phyloP scores from a whole-genome alignment of 2,888 invertebrate species.

The Lissonota sp. region DNA sequence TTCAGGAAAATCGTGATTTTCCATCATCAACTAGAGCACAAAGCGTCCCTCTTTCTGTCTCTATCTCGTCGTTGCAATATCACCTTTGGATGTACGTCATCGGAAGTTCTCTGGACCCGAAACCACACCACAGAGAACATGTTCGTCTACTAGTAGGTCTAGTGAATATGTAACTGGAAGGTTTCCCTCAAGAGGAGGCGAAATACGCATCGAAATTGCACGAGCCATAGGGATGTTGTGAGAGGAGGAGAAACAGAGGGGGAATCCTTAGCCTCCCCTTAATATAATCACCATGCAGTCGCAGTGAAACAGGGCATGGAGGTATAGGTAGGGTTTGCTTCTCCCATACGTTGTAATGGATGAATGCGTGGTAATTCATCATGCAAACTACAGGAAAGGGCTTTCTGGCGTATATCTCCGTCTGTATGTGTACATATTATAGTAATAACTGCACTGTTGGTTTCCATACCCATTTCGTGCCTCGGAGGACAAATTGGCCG shows the following conservation, averaged over 20 bases:
- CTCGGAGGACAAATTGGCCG: too few relatives aligned
- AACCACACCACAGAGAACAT: constrained; percentile 9
- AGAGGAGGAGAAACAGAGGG: too few relatives aligned
- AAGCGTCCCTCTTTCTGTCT: constrained; percentile 46
- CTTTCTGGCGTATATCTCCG: constrained; percentile 12
- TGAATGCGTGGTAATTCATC: constrained; percentile 59
- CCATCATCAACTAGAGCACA: constrained; percentile 35
- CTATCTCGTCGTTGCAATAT: not conserved
- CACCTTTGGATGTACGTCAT: not conserved
- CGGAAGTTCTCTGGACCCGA: constrained; percentile 21
- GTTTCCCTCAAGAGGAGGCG: too few relatives aligned
- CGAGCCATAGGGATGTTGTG: not conserved
- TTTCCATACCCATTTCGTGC: too few relatives aligned
- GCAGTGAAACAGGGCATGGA: too few relatives aligned
- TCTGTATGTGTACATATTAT: too few relatives aligned
- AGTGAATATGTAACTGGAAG: not conserved
- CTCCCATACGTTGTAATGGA: constrained; percentile 58
- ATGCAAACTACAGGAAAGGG: constrained; percentile 56
- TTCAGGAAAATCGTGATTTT: constrained; percentile 51
- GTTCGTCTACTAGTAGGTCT: not conserved
- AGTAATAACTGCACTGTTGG: constrained; percentile 14
- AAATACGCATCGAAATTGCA: too few relatives aligned
- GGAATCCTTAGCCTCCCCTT: constrained; percentile 1
- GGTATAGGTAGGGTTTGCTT: too few relatives aligned
- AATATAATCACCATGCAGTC: constrained; percentile 51